Base-by-base conservation (phyloP, 2,113 vertebrate species). In the Heliornis fulica region DNA sequence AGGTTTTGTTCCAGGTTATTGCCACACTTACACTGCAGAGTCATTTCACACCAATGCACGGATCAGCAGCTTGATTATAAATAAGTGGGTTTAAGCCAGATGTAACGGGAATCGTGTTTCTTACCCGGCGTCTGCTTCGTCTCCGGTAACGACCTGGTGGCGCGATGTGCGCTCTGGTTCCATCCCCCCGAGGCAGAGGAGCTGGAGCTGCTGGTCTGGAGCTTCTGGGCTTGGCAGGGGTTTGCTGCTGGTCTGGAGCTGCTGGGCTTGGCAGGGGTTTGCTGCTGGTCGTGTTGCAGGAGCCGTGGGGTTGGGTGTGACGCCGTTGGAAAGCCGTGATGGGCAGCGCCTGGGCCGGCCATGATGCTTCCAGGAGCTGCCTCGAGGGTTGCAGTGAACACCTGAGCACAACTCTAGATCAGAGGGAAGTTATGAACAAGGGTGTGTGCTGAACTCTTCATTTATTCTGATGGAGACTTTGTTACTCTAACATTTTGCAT, bases 61-160 rank as follows among this genome's bases (percentile, higher is more conserved):
- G 85, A 72, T 80, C 83, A 46, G 71, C 76, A 83, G 77, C 61
- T 90, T 94, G 72, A 68, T 88, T 90, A 91, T 56, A 91, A 90
- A 76, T 68, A 87, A 81, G 66, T 65, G 79, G 34, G 28, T 90
- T 94, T 77, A 61, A 81, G 86, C 25, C 68, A 72, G 66, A 65
- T 26, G n/a, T n/a, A 74, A 93, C 22, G 59, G 86, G 56, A 96
- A 36, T 25, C 41, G 29, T 5, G 9, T 91, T 54, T 19, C 15
- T 71, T 26, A 56, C 36, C 3, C 64, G 5, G 57, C 18, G 13
- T 3, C 40, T 61, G 41, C 51, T 20, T 5, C 21, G 66, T 32
- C 29, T 51, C 13, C 8, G 45, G 7, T 11, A 10, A 2, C 4
- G 59, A 13, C 22, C 23, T 46, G 75, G 41, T 29, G 53, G 7